Percentiles rank a stretch among this genome's conserved stretches.
These are phyloP conservation scores for Cremastobaeus sp. DNA, from an alignment of 2,888 invertebrate genomes.

Conservation along the genomic window DNA sequence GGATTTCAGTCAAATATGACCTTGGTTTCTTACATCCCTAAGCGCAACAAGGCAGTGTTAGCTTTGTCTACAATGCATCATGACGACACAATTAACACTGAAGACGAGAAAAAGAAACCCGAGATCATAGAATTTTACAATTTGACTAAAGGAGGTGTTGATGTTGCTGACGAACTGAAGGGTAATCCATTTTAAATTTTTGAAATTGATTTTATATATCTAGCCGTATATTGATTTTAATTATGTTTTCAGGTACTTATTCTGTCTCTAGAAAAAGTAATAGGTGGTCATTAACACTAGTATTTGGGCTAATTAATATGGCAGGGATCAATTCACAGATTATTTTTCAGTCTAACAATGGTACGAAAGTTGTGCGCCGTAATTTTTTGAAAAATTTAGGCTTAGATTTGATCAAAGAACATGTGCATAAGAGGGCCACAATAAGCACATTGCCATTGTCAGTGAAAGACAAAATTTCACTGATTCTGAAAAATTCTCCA, in stretches of 20 bases:
- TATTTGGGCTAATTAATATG: conserved; percentile 55
- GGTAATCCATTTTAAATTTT: not conserved
- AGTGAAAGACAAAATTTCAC: too few species aligned
- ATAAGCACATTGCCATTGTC: too few species aligned
- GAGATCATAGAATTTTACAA: conserved; percentile 58
- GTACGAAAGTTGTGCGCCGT: too few species aligned
- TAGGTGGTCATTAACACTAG: conserved; percentile 67
- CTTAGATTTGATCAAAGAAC: too few species aligned
- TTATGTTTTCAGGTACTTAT: too few species aligned
- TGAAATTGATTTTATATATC: too few species aligned
- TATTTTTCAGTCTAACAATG: conserved; percentile 4
- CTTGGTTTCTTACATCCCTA: conserved; percentile 3
- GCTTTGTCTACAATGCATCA: conserved; percentile 58
- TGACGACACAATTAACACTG: conserved; percentile 40
- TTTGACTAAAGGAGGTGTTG: conserved; percentile 50
- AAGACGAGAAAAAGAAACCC: conserved; percentile 40
- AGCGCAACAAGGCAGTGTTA: conserved; percentile 14
- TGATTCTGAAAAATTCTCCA: too few species aligned
- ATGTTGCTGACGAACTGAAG: conserved; percentile 50
- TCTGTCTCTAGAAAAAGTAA: conserved; percentile 63
- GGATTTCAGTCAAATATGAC: not conserved
- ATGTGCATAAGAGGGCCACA: too few species aligned
- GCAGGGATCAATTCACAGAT: conserved; percentile 14
- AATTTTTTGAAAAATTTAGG: too few species aligned
- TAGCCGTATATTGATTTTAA: too few species aligned